These are phyloP conservation scores for Aythya baeri DNA, from an alignment of 2,113 vertebrate genomes.

Conservation along the genomic window DNA sequence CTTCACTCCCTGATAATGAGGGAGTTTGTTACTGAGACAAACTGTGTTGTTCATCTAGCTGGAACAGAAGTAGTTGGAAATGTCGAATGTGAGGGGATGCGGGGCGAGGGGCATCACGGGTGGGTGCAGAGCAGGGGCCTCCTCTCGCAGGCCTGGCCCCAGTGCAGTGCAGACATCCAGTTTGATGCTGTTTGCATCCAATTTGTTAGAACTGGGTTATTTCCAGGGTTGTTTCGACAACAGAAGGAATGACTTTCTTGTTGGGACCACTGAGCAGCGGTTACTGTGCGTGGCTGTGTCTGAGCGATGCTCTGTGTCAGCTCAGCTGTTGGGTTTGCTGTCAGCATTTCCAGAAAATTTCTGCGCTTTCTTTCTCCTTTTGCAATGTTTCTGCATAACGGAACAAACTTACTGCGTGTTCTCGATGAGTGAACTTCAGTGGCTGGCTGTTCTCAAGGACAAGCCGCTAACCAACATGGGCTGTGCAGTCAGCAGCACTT, in stretches of 20 bases:
- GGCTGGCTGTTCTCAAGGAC: not conserved
- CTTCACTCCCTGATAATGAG: too few relatives aligned
- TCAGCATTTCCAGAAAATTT: not conserved
- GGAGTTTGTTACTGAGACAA: too few relatives aligned
- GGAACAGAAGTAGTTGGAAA: too few relatives aligned
- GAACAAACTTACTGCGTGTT: not conserved
- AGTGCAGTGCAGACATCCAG: too few relatives aligned
- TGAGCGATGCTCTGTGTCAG: rapidly evolving
- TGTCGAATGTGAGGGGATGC: too few relatives aligned
- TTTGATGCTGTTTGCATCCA: not conserved
- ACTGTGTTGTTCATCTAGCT: too few relatives aligned
- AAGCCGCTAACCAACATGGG: not conserved
- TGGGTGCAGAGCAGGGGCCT: too few relatives aligned
- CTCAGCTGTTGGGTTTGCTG: not conserved
- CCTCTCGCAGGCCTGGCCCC: too few relatives aligned
- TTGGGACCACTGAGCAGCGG: not conserved
- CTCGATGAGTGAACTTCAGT: not conserved
- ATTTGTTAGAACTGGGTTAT: not conserved
- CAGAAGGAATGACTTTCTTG: not conserved
- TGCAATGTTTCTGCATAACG: not conserved
- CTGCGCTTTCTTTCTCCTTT: not conserved
- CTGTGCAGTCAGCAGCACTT: not conserved
- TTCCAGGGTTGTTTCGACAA: not conserved
- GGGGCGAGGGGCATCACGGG: too few relatives aligned
- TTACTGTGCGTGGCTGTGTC: not conserved